These are phyloP conservation scores for Ennomos erosarius DNA, from an alignment of 2,888 invertebrate genomes.

Conservation along the genomic window DNA sequence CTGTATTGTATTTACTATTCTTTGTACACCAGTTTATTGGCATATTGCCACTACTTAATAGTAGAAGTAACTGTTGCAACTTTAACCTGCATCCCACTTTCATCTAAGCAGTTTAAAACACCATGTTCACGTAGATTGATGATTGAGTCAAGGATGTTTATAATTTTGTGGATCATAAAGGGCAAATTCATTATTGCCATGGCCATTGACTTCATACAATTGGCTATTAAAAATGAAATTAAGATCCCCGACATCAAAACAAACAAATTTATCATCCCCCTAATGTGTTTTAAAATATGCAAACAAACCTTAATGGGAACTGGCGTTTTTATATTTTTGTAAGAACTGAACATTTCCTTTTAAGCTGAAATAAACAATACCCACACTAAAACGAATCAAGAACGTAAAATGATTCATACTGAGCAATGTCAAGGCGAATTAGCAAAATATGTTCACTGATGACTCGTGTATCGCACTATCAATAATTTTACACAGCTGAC, in stretches of 20 bases:
- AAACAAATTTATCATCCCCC: constrained; percentile 31
- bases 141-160: too few relatives aligned
- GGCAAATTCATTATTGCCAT: too few relatives aligned
- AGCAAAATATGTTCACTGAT: constrained; percentile 2
- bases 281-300: constrained; percentile 35
- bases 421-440: constrained; percentile 23
- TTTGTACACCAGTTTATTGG: too few relatives aligned
- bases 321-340: constrained; percentile 35
- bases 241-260: constrained; percentile 29
- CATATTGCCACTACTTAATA: too few relatives aligned
- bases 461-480: constrained; percentile 8
- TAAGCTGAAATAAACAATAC: constrained; percentile 38
- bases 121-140: too few relatives aligned
- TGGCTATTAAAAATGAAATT: constrained; percentile 9
- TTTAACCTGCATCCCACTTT: too few relatives aligned
- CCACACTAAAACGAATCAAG: constrained; percentile 29
- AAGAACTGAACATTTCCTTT: constrained; percentile 36
- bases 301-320: constrained; percentile 38
- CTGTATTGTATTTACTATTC: too few relatives aligned
- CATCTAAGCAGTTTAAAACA: background rate
- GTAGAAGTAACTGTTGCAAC: too few relatives aligned
- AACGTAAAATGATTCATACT: constrained; percentile 35
- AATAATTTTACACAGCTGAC: constrained; percentile 30
- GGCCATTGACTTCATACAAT: constrained; percentile 4
- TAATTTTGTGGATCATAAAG: too few relatives aligned